phyloP scores from a whole-genome alignment of 2,888 invertebrate genomes.

The Strigamia transsilvanica region DNA sequence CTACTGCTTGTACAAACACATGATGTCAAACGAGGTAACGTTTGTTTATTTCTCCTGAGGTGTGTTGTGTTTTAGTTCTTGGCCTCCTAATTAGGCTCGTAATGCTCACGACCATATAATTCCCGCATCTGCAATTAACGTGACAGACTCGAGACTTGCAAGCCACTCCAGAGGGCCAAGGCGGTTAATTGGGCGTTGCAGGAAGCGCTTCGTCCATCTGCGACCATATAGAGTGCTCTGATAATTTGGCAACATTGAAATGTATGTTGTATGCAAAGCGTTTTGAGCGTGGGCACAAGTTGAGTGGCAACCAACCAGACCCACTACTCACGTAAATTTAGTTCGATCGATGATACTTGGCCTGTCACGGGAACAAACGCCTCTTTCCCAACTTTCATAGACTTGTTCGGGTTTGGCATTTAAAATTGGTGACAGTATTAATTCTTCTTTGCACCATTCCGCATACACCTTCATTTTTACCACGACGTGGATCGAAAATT shows the following conservation, averaged over 20 bases:
- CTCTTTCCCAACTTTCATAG: background rate
- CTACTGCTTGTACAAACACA: background rate
- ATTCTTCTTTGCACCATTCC: background rate
- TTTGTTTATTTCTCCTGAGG: conserved; percentile 46
- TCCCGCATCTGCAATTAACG: conserved; percentile 49
- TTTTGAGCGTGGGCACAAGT: conserved; percentile 4
- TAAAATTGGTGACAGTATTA: conserved; percentile 14
- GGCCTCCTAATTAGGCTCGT: conserved; percentile 42
- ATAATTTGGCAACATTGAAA: conserved; percentile 40
- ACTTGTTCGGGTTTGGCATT: conserved; percentile 30
- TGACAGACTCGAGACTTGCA: conserved; percentile 17
- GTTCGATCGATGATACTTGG: conserved; percentile 14
- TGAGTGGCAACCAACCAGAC: background rate
- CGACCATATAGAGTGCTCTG: conserved; percentile 1
- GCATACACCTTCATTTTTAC: background rate
- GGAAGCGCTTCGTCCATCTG: conserved; percentile 34
- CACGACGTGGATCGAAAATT: background rate
- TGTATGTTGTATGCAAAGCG: background rate
- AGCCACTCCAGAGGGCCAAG: conserved; percentile 26
- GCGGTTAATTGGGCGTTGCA: conserved; percentile 40
- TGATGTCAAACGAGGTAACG: conserved; percentile 12
- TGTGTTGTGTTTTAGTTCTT: conserved; percentile 40
- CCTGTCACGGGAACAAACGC: conserved; percentile 21
- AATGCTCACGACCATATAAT: conserved; percentile 45
- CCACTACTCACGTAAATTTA: background rate